These are phyloP conservation scores for Pseudopleuronectes americanus DNA, from an alignment of 2,797 vertebrate genomes.

Conservation along the genomic window DNA sequence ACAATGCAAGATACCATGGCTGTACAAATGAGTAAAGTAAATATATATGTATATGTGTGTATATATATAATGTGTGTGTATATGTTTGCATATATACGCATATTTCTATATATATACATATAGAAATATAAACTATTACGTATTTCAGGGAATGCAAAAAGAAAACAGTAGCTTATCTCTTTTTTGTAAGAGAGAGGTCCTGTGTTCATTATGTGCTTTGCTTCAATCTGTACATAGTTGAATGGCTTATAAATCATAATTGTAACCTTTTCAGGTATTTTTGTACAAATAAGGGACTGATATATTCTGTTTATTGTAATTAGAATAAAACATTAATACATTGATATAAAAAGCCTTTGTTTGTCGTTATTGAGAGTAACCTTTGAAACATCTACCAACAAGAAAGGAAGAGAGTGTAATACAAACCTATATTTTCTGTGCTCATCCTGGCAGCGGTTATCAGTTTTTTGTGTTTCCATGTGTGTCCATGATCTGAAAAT, in stretches of 20 bases:
- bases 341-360: conserved; percentile 84
- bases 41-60: background rate
- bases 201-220: conserved; percentile 90
- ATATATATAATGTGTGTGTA: background rate
- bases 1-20: conserved; percentile 84
- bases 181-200: conserved; percentile 84
- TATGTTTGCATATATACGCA: conserved; percentile 7
- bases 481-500: background rate
- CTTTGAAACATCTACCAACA: background rate
- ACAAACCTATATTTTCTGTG: background rate
- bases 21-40: conserved; percentile 81
- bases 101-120: conserved; percentile 48
- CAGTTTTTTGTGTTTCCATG: too few relatives aligned
- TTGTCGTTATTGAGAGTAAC: conserved; percentile 40
- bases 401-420: background rate
- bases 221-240: conserved; percentile 94
- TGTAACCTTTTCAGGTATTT: conserved; percentile 99
- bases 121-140: conserved; percentile 67
- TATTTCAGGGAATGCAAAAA: conserved; percentile 93
- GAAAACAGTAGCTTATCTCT: conserved; percentile 84
- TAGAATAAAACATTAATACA: conserved; percentile 98
- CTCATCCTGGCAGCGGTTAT: background rate
- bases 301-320: conserved; percentile 97
- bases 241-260: conserved; percentile 92
- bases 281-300: conserved; percentile 99